phyloP scores from a whole-genome alignment of 2,888 invertebrate species.

The Saturnia pavonia region DNA sequence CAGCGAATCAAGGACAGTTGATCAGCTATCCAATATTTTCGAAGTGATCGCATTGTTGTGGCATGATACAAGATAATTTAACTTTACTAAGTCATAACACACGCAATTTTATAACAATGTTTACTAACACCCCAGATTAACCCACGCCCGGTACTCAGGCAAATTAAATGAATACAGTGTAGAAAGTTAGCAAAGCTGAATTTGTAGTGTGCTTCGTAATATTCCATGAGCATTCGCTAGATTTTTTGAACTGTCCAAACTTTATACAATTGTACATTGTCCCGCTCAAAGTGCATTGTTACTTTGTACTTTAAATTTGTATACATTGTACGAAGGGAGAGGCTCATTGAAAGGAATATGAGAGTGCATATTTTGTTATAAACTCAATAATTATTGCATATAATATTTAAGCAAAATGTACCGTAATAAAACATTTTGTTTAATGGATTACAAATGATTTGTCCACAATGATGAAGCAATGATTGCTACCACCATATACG shows the following conservation, averaged over 20 bases:
- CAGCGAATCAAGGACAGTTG: not conserved
- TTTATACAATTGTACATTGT: not conserved
- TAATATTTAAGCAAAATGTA: not conserved
- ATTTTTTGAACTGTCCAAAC: constrained; percentile 2
- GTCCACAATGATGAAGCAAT: too few relatives aligned
- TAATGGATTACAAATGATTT: too few relatives aligned
- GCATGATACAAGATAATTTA: not conserved
- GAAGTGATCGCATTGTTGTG: not conserved
- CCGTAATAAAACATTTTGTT: too few relatives aligned
- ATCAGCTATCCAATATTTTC: not conserved
- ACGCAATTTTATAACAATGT: not conserved
- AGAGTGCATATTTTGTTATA: constrained; percentile 1
- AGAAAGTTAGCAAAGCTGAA: not conserved
- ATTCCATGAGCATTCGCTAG: not conserved
- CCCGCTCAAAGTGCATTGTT: not conserved
- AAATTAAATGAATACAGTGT: not conserved
- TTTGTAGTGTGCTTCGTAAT: not conserved
- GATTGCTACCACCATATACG: too few relatives aligned
- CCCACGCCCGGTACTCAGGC: not conserved
- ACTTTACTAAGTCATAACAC: not conserved
- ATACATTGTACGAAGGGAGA: not conserved
- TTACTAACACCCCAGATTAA: not conserved
- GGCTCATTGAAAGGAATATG: not conserved
- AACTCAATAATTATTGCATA: not conserved
- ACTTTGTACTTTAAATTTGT: not conserved